Conservation (phyloP, 2,888 invertebrate genomes). For the Rhogogaster chlorosoma region DNA sequence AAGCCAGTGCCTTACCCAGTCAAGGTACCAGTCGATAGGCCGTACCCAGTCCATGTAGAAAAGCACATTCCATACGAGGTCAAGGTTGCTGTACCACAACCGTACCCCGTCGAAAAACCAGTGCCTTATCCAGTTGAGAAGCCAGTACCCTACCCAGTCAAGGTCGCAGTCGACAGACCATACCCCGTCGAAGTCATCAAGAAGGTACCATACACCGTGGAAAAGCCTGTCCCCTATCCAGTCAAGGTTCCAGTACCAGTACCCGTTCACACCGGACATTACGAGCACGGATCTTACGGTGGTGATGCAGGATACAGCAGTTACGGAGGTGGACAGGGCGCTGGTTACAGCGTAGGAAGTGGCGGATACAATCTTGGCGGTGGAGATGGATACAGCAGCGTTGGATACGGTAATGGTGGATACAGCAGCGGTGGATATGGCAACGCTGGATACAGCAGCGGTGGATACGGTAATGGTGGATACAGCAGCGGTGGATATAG, state of each 20-base stretch:
- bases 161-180: conserved; percentile 83
- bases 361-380: conserved; percentile 58
- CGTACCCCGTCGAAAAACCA: conserved; percentile 84
- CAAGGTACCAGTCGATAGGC: conserved; percentile 84
- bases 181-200: conserved; percentile 80
- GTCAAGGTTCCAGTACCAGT: conserved; percentile 81
- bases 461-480: no score
- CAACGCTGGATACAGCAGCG: no score
- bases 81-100: conserved; percentile 81
- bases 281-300: conserved; percentile 53
- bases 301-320: conserved; percentile 31
- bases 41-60: conserved; percentile 81
- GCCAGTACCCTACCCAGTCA: conserved; percentile 80
- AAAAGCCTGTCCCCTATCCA: conserved; percentile 81
- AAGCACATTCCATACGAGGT: conserved; percentile 78
- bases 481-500: neutral
- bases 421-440: no score
- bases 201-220: conserved; percentile 81
- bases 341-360: conserved; percentile 65
- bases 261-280: conserved; percentile 72
- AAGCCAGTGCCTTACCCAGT: conserved; percentile 83
- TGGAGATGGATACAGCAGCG: conserved; percentile 54
- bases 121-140: conserved; percentile 81
- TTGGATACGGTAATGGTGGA: no score
- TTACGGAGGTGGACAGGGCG: conserved; percentile 77